Evolutionary conservation across 2,113 vertebrate genomes (phyloP), one percentile per base, ranked within the genome.

Genomic region (Camelus dromedarius): DNA sequence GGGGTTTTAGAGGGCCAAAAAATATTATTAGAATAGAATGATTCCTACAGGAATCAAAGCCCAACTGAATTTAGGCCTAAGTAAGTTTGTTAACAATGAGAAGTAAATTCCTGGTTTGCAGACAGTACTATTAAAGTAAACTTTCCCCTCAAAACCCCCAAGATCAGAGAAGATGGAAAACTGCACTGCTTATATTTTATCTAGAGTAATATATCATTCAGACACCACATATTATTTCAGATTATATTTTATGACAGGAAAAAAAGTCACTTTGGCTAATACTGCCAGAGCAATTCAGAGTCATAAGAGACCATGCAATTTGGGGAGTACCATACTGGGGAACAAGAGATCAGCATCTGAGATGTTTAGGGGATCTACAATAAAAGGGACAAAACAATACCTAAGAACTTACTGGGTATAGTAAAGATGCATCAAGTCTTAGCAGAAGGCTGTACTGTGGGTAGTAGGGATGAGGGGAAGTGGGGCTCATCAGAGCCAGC

Each of bases 11-110:
- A 88, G 8, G 20, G n/a, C 32, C 80, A 96, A 94, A 82, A 6
- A 60, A 6, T 60, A 86, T n/a, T 66, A 73, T 62, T 32, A 91
- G 50, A 91, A 70, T 20, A 35, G 14, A 89, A 6, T 75, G 67
- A 93, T 97, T 86, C 35, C 76, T 90, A 58, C 13, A 28, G 35
- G 16, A 82, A 83, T 80, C 32, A 88, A 95, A 93, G 56, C 22
- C 20, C 60, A 85, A 75, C 18, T 62, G 42, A 91, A 80, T 87
- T 75, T 76, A 93, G 52, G 30, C 19, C 58, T 64, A 72, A 50
- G 56, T 48, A 95, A 89, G 70, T 89, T 79, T 73, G 54, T 76
- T 66, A 70, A 85, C 6, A 79, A 52, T 9, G 24, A 93, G 14
- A 58, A 91, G 85, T 56, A 89, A 89, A 96, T 42, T 91, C 66